Conservation (phyloP, 2,113 vertebrate genomes). For the Cyrtonyx montezumae region DNA sequence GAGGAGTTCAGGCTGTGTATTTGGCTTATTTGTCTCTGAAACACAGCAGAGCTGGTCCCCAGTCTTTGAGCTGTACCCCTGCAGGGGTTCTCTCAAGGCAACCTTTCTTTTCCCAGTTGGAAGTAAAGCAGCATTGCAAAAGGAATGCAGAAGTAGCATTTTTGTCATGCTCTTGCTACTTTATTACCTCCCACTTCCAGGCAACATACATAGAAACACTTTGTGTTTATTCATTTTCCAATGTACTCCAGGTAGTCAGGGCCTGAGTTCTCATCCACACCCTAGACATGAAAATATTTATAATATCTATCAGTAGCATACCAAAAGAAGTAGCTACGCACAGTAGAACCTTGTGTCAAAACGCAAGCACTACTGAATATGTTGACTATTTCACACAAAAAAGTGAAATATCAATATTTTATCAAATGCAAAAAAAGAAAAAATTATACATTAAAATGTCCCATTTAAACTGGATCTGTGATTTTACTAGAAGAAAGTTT, state of each 20-base stretch:
- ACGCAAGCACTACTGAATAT: neutral
- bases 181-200: conserved; percentile 20
- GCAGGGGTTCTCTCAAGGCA: neutral
- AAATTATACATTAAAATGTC: neutral
- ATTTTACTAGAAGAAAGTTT: neutral
- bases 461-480: neutral
- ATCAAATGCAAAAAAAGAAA: neutral
- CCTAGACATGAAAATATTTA: conserved; percentile 11
- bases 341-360: neutral
- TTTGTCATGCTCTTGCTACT: neutral
- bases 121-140: neutral
- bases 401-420: neutral
- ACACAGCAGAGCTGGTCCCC: neutral
- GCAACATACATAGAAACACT: neutral
- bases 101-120: neutral
- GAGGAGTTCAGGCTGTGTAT: neutral
- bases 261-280: neutral
- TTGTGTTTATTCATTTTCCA: conserved; percentile 24
- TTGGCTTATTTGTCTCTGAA: rapidly evolving
- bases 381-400: neutral
- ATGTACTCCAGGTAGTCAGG: neutral
- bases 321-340: neutral
- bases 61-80: neutral
- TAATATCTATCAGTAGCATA: neutral
- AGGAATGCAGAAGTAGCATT: conserved; percentile 4